Percentiles rank a stretch among this genome's conserved stretches.
Conservation (phyloP, 2,797 vertebrate genomes). For the Microctenopoma steveboyesi region DNA sequence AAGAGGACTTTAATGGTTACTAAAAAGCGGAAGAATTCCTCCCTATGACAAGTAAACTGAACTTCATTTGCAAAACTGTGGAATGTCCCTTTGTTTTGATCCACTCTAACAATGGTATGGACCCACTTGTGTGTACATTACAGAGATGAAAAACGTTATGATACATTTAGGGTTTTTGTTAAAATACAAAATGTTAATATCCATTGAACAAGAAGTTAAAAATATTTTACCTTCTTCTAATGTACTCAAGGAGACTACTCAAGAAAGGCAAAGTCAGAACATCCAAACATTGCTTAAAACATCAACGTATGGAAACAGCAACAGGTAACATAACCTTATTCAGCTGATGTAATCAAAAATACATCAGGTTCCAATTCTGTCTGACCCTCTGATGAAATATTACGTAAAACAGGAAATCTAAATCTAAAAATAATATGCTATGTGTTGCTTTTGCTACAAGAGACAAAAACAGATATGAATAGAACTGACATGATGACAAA, state of each 20-base stretch:
- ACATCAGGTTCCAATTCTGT: not conserved
- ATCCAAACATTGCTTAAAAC: not conserved
- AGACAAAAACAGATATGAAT: constrained; percentile 22
- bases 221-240: not conserved
- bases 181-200: no score
- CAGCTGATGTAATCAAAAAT: not conserved
- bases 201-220: no score
- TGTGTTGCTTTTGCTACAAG: constrained; percentile 23
- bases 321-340: not conserved
- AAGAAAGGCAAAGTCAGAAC: not conserved
- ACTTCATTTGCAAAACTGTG: not conserved
- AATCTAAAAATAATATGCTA: constrained; percentile 16
- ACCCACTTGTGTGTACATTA: not conserved
- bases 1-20: not conserved
- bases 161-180: no score
- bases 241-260: not conserved
- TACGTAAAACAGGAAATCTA: not conserved
- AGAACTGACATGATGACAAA: constrained; percentile 23
- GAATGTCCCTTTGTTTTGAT: not conserved
- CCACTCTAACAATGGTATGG: not conserved
- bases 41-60: no score
- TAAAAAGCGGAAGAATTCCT: not conserved
- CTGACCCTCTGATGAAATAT: not conserved
- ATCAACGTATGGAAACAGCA: not conserved
- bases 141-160: not conserved